Evolutionary conservation across 2,797 vertebrate genomes (phyloP), one percentile per base, ranked within the genome.

Genomic region (Synaphobranchus kaupii): DNA sequence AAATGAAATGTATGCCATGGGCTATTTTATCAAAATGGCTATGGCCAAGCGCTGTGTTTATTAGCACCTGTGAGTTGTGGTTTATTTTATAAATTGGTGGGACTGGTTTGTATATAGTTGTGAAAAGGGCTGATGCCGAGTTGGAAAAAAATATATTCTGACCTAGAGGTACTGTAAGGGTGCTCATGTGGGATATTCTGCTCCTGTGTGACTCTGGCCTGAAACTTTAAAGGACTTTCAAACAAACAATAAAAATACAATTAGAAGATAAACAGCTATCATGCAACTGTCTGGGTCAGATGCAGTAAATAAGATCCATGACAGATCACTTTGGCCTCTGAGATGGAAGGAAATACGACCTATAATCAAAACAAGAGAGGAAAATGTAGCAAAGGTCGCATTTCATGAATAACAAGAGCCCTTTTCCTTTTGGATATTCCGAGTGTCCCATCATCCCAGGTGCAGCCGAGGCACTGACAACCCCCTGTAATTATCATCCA

Each of bases 21-120:
- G 90, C 93, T 89, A 88, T 92, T 92, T 89, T 86, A 91, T 91
- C 92, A 90, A 86, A 91, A 90, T 87, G 90, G 84, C 84, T 85
- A 90, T 90, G 63, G 88, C 54, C 47, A 68, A 85, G 80, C 56
- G 86, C 80, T 71, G 39, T 54, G 54, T 86, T 83, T 66, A 39
- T 68, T 87, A 83, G 63, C 63, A 34, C n/a, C 56, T 68, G 15
- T n/a, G 80, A 66, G 28, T 15, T 47, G 34, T 28, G 58, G 1
- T 83, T 58, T 87, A 82, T 82, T 83, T 63, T 87, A 48, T 50
- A 13, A 68, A 82, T 87, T 83, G 17, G 9, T 68, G 83, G 25
- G 78, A 83, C 71, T 83, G 81, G 25, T 83, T 82, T 73, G 20
- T 86, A 48, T 83, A 47, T 13, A 83, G 78, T 58, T 44, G 39